These are phyloP conservation scores for Trachelus stipa DNA, from an alignment of 2,888 invertebrate species.

Conservation along the genomic window DNA sequence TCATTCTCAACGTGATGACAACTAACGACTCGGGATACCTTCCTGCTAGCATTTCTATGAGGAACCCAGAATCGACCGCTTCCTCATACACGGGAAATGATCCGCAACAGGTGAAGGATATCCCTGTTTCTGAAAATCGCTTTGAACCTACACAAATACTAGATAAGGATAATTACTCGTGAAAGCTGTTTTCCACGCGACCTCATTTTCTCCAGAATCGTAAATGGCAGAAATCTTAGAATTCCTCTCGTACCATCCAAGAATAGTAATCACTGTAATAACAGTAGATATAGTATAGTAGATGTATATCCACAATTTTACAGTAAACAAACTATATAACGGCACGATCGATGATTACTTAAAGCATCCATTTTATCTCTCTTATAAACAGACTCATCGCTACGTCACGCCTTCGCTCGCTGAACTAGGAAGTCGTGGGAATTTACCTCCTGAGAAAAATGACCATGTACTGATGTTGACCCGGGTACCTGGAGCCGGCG, in stretches of 20 bases:
- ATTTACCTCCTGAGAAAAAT: slow-evolving; percentile 65
- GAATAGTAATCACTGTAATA: neutral
- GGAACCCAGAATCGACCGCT: neutral
- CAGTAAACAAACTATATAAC: neutral
- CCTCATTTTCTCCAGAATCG: neutral
- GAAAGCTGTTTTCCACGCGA: slow-evolving; percentile 31
- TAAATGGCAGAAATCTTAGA: neutral
- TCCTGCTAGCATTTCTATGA: slow-evolving; percentile 8
- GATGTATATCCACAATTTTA: neutral
- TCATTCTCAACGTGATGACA: slow-evolving; percentile 39
- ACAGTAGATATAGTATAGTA: neutral
- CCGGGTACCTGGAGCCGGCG: slow-evolving; percentile 72
- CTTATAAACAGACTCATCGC: slow-evolving; percentile 35
- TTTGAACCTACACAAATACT: neutral
- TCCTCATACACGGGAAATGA: neutral
- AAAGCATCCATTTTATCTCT: neutral
- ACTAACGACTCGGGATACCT: slow-evolving; percentile 26
- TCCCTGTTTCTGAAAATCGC: neutral
- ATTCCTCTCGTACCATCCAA: neutral
- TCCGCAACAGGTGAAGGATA: neutral
- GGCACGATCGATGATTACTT: neutral
- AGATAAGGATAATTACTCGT: slow-evolving; percentile 9
- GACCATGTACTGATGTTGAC: slow-evolving; percentile 72
- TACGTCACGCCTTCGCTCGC: slow-evolving; percentile 69
- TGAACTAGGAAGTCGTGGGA: slow-evolving; percentile 64